Percentiles rank a stretch among this genome's conserved stretches.
Evolutionary conservation across 2,888 invertebrate species (phyloP).

Genomic region (Volucella zonaria): DNA sequence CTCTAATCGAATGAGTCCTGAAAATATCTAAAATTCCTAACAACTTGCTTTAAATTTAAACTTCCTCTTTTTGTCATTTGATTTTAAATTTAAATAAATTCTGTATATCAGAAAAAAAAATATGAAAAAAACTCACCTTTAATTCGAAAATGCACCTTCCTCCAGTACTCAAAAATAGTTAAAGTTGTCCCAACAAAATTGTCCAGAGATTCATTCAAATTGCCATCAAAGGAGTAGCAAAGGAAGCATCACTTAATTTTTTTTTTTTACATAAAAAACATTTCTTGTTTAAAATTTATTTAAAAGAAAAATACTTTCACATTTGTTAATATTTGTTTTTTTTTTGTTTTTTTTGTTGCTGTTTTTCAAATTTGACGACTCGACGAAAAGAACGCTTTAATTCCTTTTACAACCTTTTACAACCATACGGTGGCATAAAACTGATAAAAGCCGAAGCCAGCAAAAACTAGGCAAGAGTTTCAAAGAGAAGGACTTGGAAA

Average conservation of each 20-base stretch:
- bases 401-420: conserved; percentile 5
- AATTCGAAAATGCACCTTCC: too few relatives aligned
- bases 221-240: too few relatives aligned
- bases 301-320: background rate
- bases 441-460: background rate
- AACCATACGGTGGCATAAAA: conserved; percentile 60
- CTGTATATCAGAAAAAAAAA: too few relatives aligned
- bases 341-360: background rate
- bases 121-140: too few relatives aligned
- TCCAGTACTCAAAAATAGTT: too few relatives aligned
- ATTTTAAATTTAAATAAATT: too few relatives aligned
- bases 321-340: background rate
- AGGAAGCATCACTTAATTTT: too few relatives aligned
- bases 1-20: background rate
- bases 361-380: background rate
- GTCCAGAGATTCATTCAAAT: too few relatives aligned
- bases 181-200: too few relatives aligned
- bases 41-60: background rate
- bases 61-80: too few relatives aligned
- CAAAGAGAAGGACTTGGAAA: background rate
- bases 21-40: background rate
- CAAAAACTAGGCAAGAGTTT: conserved; percentile 10
- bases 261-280: too few relatives aligned
- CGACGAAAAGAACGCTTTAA: conserved; percentile 24
- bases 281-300: too few relatives aligned